Evolutionary conservation across 1,140 invertebrate species (phyloP), one percentile per base, ranked within the genome.

Genomic region (Temnothorax longispinosus): DNA sequence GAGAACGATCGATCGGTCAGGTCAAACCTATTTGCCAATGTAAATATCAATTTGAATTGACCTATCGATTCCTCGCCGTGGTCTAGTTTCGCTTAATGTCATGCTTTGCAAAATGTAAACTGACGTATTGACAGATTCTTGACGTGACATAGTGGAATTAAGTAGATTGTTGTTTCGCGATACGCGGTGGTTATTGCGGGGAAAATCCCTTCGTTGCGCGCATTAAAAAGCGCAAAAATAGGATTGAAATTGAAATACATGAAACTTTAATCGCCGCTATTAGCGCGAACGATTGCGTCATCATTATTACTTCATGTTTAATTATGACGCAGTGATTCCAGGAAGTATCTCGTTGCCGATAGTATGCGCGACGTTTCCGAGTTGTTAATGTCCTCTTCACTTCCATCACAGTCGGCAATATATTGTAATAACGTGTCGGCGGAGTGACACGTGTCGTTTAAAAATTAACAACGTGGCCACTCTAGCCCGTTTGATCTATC

Each of bases 371-470:
- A 80, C 75, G 47, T 85, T 27, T 54, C 82, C 52, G 75, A 67
- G 27, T 64, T 56, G 84, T 84, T 77, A 80, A 85, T 85, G 65
- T 27, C 75, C 60, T 50, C 62, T 77, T 67, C 47, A 80, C 47
- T 64, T 76, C 75, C 75, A 85, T 65, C 35, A 62, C 72, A 21
- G 44, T 54, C 75, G 75, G 60, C 75, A 64, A 64, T 85, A 85
- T 65, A 8, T 78, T 76, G 82, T 85, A 78, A 85, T 77, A 85
- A 85, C 62, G 21, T 6, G 62, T 80, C 60, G 47, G 15, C 47
- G 71, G 80, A 74, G 80, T 84, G 80, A 84, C 80, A 75, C 32
- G 41, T 84, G 80, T 84, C 80, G 80, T 84, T 81, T 84, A 74
- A 84, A 84, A 84, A 84, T 84, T 84, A 74, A 84, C 80, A 60